Conservation (phyloP, 2,888 invertebrate species). For the Spodoptera exigua region DNA sequence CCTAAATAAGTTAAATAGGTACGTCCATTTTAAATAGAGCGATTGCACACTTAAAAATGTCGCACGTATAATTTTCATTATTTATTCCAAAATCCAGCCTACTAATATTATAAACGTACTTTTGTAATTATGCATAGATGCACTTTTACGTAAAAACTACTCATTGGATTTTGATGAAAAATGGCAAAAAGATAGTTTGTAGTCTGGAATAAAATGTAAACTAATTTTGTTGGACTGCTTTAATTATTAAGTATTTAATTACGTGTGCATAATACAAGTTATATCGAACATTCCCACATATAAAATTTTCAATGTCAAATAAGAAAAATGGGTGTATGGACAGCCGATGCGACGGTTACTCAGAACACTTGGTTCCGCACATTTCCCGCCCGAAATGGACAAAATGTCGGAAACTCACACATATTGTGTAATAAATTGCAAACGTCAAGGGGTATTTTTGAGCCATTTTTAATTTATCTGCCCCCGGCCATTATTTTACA, state of each 20-base stretch:
- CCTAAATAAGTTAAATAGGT: neutral
- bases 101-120: too few relatives aligned
- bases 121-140: too few relatives aligned
- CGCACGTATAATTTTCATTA: too few relatives aligned
- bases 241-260: too few relatives aligned
- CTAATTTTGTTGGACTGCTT: too few relatives aligned
- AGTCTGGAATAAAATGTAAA: too few relatives aligned
- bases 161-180: too few relatives aligned
- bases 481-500: conserved; percentile 86
- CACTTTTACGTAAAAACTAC: too few relatives aligned
- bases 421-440: conserved; percentile 68
- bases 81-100: too few relatives aligned
- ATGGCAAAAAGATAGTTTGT: too few relatives aligned
- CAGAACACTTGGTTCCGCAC: conserved; percentile 41
- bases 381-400: conserved; percentile 46
- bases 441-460: conserved; percentile 86
- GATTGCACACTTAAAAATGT: too few relatives aligned
- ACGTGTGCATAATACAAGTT: too few relatives aligned
- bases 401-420: conserved; percentile 64
- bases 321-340: conserved; percentile 42
- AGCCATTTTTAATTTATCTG: conserved; percentile 89
- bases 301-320: conserved; percentile 3
- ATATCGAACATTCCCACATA: neutral
- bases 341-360: conserved; percentile 33
- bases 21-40: neutral